Conservation (phyloP, 2,888 invertebrate genomes). For the Caenorhabditis wallacei region DNA sequence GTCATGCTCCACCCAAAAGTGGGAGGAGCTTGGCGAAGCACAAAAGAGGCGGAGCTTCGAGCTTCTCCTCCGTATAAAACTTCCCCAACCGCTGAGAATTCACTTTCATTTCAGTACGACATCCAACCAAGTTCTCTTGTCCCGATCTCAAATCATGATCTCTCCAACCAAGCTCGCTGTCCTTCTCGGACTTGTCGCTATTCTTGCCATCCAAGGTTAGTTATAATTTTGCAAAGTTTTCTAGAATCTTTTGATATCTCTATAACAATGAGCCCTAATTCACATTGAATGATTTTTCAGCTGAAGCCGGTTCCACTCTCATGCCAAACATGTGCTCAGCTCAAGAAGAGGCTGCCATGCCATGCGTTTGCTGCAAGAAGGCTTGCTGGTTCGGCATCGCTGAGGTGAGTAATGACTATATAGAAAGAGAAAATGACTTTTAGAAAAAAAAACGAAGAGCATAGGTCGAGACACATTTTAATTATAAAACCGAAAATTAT, state of each 20-base stretch:
- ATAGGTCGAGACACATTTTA: not conserved
- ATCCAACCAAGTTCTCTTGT: not conserved
- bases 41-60: conserved; percentile 5
- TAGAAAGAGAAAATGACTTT: conserved; percentile 9
- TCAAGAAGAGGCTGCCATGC: conserved; percentile 27
- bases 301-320: conserved; percentile 10
- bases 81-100: not conserved
- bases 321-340: conserved; percentile 51
- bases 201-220: conserved; percentile 24
- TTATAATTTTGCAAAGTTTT: not conserved
- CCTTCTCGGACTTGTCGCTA: conserved; percentile 4
- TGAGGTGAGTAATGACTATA: conserved; percentile 42
- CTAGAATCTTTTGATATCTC: too few species aligned
- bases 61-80: not conserved
- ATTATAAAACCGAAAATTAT: conserved; percentile 23
- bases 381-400: conserved; percentile 47
- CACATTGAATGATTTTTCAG: conserved; percentile 24
- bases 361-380: conserved; percentile 56
- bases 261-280: not conserved
- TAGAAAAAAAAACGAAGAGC: conserved; percentile 5
- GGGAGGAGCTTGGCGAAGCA: conserved; percentile 23
- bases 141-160: conserved; percentile 5
- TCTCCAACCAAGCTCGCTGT: conserved; percentile 14
- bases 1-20: conserved; percentile 38
- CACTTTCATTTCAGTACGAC: not conserved